These are phyloP conservation scores for Nomada ferruginata DNA, from an alignment of 2,888 invertebrate species.

Conservation along the genomic window DNA sequence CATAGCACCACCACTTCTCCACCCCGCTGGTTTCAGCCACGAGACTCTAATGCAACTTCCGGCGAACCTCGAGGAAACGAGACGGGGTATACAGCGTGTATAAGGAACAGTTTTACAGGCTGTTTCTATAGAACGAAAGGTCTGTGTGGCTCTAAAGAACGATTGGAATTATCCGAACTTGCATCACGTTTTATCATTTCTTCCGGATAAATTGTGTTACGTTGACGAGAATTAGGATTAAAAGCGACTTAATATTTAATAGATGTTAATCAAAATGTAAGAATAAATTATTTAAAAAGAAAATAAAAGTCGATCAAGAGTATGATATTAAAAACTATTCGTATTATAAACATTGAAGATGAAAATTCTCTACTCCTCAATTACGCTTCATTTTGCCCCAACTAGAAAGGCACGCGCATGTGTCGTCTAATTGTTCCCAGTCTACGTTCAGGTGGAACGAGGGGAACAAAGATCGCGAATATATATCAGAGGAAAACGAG, in stretches of 20 bases:
- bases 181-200: no score
- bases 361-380: no score
- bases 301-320: no score
- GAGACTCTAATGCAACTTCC: conserved; percentile 76
- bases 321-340: no score
- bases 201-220: no score
- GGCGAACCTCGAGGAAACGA: conserved; percentile 60
- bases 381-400: no score
- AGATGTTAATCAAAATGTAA: background rate
- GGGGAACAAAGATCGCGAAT: conserved; percentile 35
- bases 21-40: conserved; percentile 58
- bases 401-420: no score
- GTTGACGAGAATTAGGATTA: no score
- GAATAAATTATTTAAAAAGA: background rate
- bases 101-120: conserved; percentile 57
- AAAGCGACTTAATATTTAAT: no score
- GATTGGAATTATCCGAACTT: background rate
- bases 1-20: conserved; percentile 60
- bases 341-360: no score
- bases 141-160: background rate
- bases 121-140: conserved; percentile 22
- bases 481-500: conserved; percentile 12
- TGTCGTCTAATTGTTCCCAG: conserved; percentile 56
- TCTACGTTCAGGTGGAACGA: conserved; percentile 7
- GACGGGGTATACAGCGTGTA: conserved; percentile 55